Conservation (phyloP, 2,797 vertebrate genomes). For the Triplophysa bombifrons region DNA sequence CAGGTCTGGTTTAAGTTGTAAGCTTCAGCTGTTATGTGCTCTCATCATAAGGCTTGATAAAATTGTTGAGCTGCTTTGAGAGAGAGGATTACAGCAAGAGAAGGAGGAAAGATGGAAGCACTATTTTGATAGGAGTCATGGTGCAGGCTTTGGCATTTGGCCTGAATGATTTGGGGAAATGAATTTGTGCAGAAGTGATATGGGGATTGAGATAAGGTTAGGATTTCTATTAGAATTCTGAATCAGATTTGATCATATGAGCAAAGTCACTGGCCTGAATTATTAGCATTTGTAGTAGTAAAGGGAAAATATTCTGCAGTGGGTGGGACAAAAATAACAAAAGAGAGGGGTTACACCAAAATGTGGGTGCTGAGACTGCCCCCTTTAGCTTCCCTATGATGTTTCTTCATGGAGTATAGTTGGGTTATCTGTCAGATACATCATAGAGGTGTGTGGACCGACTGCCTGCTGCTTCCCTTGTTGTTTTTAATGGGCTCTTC, state of each 20-base stretch:
- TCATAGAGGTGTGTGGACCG: conserved; percentile 70
- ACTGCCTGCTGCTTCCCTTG: conserved; percentile 66
- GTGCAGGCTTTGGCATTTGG: conserved; percentile 32
- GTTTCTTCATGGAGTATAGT: conserved; percentile 50
- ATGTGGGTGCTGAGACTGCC: neutral
- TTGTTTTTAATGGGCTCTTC: conserved; percentile 71
- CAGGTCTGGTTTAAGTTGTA: conserved; percentile 59
- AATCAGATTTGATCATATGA: conserved; percentile 36
- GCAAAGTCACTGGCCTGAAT: conserved; percentile 30
- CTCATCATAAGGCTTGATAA: conserved; percentile 55
- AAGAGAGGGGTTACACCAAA: conserved; percentile 11
- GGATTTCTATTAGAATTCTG: conserved; percentile 39
- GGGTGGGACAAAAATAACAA: conserved; percentile 44
- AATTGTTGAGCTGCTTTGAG: conserved; percentile 56
- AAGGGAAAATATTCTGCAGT: conserved; percentile 32
- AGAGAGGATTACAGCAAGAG: conserved; percentile 44
- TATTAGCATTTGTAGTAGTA: conserved; percentile 45
- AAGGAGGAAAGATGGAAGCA: conserved; percentile 29
- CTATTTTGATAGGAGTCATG: conserved; percentile 46
- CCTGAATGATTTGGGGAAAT: conserved; percentile 46
- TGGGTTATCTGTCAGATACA: conserved; percentile 62
- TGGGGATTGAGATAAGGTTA: conserved; percentile 42
- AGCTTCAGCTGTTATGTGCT: conserved; percentile 61
- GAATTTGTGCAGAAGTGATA: conserved; percentile 38
- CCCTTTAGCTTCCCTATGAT: conserved; percentile 59